phyloP scores from a whole-genome alignment of 2,888 invertebrate genomes.

The Drosophila barbarae region DNA sequence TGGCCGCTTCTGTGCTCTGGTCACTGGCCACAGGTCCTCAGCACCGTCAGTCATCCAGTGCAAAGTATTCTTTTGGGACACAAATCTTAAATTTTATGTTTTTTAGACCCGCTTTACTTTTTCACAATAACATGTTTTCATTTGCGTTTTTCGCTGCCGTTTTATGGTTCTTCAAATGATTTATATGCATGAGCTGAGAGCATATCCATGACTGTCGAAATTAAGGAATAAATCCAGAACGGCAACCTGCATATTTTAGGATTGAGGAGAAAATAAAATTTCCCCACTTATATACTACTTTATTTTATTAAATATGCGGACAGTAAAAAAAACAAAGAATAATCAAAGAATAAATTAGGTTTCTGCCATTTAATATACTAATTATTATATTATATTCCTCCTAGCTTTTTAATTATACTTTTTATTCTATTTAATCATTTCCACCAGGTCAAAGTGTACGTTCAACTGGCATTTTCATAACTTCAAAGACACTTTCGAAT shows the following conservation, averaged over 20 bases:
- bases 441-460: not conserved
- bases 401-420: not conserved
- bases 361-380: not conserved
- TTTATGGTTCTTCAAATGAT: slow-evolving; percentile 15
- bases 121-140: slow-evolving; percentile 18
- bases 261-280: not conserved
- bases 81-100: slow-evolving; percentile 44
- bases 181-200: slow-evolving; percentile 1
- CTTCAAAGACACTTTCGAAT: slow-evolving; percentile 11
- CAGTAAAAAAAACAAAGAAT: too few species aligned
- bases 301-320: not conserved
- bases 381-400: not conserved
- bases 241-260: not conserved
- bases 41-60: not conserved
- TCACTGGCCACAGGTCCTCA: slow-evolving; percentile 19
- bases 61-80: slow-evolving; percentile 9
- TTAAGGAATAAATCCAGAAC: not conserved
- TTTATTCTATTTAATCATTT: not conserved
- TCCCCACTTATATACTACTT: not conserved
- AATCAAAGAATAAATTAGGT: too few species aligned
- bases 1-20: slow-evolving; percentile 56
- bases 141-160: slow-evolving; percentile 12
- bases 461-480: not conserved
- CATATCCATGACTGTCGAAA: not conserved
- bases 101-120: slow-evolving; percentile 7